Evolutionary conservation across 1,140 invertebrate species (phyloP), one percentile per base, ranked within the genome.

Genomic region (Ostrea edulis): DNA sequence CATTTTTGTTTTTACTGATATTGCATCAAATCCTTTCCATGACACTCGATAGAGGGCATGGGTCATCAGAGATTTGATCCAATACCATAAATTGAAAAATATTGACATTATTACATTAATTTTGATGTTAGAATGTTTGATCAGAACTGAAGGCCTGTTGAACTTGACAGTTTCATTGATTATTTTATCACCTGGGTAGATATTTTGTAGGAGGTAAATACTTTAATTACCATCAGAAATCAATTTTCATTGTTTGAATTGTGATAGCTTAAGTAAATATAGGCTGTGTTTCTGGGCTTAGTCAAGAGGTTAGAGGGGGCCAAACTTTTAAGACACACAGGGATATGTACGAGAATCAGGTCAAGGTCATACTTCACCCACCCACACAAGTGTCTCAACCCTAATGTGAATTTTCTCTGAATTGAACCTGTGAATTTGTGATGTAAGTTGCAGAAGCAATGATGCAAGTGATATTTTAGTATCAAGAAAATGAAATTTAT

Each of bases 181-280:
- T 77, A 35, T 77, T 77, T 77, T 77, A 77, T 77, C 68, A 77
- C 68, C 68, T 14, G 8, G 68, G 29, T 35, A 77, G 68, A 77
- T 77, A 77, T 29, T 77, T 77, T 77, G 22, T 11, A 77, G 25
- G 68, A 25, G 25, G 29, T 77, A 77, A 77, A 77, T 77, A 29
- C 68, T 35, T 77, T 77, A 77, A 77, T 77, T 77, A 35, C 68
- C 68, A 35, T 77, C 68, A 77, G 68, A 77, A 77, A 77, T 77
- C 68, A 77, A 77, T 77, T 77, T 77, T 25, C 29, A 9, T 77
- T 77, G 68, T 77, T 77, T 77, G 68, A 77, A 77, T 35, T 29
- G 29, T 44, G 68, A 77, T 77, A 77, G 29, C 25, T 12, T 35
- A 12, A 4, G 68, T 77, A 77, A 77, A 77, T 25, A 77, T 14